These are phyloP conservation scores for Unio delphinus DNA, from an alignment of 2,888 invertebrate genomes.

Conservation along the genomic window DNA sequence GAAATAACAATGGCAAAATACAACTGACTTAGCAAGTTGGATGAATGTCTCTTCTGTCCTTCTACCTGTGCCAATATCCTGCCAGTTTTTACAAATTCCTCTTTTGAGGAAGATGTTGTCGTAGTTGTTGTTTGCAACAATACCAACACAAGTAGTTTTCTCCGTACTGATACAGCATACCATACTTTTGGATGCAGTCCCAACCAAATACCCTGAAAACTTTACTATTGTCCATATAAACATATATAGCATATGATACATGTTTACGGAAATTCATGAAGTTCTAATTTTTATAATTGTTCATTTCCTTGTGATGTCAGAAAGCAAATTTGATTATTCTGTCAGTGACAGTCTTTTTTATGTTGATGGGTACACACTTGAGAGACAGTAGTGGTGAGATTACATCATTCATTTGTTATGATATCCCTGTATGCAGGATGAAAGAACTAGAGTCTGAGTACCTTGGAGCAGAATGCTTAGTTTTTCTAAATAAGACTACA, in stretches of 20 bases:
- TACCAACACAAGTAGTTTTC: not conserved
- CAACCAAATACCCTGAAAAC: conserved; percentile 1
- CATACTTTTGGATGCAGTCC: too few relatives aligned
- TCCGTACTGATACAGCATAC: too few relatives aligned
- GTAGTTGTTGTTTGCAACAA: not conserved
- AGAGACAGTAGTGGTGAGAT: conserved; percentile 1
- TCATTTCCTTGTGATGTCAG: not conserved
- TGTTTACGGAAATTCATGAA: conserved; percentile 3
- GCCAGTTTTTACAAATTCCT: conserved; percentile 1
- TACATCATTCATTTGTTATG: not conserved
- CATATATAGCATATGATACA: conserved; percentile 3
- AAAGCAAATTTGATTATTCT: not conserved
- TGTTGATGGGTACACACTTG: not conserved
- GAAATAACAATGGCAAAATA: not conserved
- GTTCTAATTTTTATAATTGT: not conserved
- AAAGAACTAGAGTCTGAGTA: not conserved
- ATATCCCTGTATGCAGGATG: conserved; percentile 1
- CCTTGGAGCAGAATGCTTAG: conserved; percentile 1
- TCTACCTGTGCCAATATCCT: too few relatives aligned
- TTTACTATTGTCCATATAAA: conserved; percentile 1
- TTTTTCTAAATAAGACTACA: conserved; percentile 1
- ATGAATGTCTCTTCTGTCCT: too few relatives aligned
- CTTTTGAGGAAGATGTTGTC: not conserved
- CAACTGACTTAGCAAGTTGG: too few relatives aligned
- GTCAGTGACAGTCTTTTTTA: not conserved